These are phyloP conservation scores for Tachysurus fulvidraco DNA, from an alignment of 2,113 vertebrate genomes.

Conservation along the genomic window DNA sequence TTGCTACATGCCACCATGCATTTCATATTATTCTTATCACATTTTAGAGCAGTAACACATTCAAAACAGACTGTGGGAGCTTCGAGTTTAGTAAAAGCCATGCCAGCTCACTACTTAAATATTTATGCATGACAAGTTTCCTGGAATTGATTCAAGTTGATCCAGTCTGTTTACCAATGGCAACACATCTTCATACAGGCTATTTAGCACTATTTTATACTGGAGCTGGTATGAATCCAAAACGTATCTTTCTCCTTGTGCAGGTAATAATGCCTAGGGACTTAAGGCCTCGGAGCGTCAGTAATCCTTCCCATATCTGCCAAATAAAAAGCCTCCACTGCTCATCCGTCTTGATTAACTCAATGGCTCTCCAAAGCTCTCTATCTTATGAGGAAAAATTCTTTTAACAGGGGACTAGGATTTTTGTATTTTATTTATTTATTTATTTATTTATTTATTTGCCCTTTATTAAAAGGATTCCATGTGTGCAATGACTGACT, in stretches of 20 bases:
- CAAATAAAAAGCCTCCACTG: slow-evolving; percentile 33
- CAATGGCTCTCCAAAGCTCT: slow-evolving; percentile 24
- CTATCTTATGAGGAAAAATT: not conserved
- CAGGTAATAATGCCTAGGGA: slow-evolving; percentile 26
- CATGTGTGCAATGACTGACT: not conserved
- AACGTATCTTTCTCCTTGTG: not conserved
- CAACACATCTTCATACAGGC: slow-evolving; percentile 1
- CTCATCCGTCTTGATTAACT: slow-evolving; percentile 45
- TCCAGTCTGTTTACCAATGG: not conserved
- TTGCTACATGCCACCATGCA: not conserved
- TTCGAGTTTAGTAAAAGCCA: not conserved
- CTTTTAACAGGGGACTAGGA: not conserved
- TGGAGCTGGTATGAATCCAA: slow-evolving; percentile 9
- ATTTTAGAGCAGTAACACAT: not conserved
- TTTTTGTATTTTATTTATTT: not conserved
- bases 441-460: not conserved
- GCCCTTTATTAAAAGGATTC: too few species aligned
- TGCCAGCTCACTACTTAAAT: slow-evolving; percentile 6
- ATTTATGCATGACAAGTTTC: slow-evolving; percentile 20
- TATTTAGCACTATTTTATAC: not conserved
- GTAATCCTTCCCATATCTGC: slow-evolving; percentile 33
- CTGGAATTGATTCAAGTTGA: not conserved
- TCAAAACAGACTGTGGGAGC: not conserved
- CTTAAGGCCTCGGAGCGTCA: slow-evolving; percentile 14
- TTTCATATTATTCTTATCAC: too few species aligned